Evolutionary conservation across 2,113 vertebrate species (phyloP), one percentile per base, ranked within the genome.

Genomic region (Semnornis frantzii): DNA sequence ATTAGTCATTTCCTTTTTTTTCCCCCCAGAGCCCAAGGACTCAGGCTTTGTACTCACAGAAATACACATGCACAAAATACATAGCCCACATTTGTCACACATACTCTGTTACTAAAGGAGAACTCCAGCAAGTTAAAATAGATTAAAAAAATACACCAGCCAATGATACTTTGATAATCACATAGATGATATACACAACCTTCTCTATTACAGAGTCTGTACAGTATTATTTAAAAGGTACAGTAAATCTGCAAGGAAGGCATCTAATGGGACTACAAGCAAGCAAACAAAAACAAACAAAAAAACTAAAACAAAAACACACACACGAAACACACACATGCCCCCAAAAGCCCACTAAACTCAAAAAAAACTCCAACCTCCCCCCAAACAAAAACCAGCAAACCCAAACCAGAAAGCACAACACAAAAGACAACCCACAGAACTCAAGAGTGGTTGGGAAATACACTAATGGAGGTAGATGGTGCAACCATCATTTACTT

Each of bases 371-470:
- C 7, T 9, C 10, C 15, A 37, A 37, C 37, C 24, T 16, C 25
- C 3, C 59, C 34, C 34, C 27, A 62, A 71, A 16, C 37, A 39
- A 39, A 39, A 46, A 20, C 5, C 37, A 39, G 15, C 24, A 27
- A 20, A 30, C 17, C 48, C 21, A 37, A 58, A n/a, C 9, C 55
- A 15, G 28, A 58, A 59, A 8, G 7, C 7, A 33, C 21, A 13
- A 25, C 15, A 60, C 66, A 20, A 55, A 28, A 6, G n/a, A 46
- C 52, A 84, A 54, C 37, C 30, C 31, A 59, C 44, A 23, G 81
- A 88, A 71, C 44, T 65, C 68, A 20, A 20, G 20, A 76, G 39
- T 78, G 31, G 76, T 95, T 97, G 92, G 68, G 94, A 95, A 97
- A 96, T 31, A 69, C 39, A 25, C 27, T 87, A 83, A 94, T 85